These are phyloP conservation scores for Caenorhabditis doughertyi DNA, from an alignment of 2,888 invertebrate species.

Conservation along the genomic window DNA sequence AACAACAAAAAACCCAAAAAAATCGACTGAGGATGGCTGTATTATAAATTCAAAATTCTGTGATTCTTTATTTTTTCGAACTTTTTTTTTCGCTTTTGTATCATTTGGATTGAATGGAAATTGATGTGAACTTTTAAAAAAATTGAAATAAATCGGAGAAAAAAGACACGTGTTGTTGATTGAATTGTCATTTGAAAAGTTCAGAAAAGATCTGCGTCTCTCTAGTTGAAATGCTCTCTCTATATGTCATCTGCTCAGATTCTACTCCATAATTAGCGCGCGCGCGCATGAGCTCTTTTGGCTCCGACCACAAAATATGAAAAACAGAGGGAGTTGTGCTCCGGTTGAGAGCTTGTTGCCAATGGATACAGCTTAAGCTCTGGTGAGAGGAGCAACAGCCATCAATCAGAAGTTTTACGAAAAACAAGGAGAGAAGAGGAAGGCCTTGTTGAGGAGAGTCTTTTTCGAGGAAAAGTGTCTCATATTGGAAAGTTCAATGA, in stretches of 20 bases:
- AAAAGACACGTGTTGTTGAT: background rate
- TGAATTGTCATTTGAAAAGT: background rate
- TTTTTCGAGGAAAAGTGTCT: no score
- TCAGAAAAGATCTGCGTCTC: background rate
- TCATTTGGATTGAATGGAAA: slow-evolving; percentile 42
- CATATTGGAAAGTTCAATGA: no score
- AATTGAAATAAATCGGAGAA: slow-evolving; percentile 21
- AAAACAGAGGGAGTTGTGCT: no score
- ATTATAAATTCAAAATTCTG: slow-evolving; percentile 18
- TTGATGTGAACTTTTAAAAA: slow-evolving; percentile 21
- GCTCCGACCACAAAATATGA: no score
- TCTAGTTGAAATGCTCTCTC: background rate
- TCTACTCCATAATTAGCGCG: background rate
- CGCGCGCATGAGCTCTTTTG: no score
- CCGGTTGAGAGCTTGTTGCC: no score
- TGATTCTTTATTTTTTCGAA: background rate
- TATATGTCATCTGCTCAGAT: background rate
- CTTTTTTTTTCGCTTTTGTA: background rate
- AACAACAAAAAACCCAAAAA: slow-evolving; percentile 38
- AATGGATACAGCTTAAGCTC: no score
- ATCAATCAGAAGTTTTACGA: no score
- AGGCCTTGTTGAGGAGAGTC: no score
- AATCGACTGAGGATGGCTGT: slow-evolving; percentile 44
- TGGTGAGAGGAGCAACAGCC: no score
- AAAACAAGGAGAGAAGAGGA: no score